A percentile compares a stretch with the other conserved stretches of the same genome.
Conservation (phyloP, 2,113 vertebrate genomes). For the Plectropomus leopardus region DNA sequence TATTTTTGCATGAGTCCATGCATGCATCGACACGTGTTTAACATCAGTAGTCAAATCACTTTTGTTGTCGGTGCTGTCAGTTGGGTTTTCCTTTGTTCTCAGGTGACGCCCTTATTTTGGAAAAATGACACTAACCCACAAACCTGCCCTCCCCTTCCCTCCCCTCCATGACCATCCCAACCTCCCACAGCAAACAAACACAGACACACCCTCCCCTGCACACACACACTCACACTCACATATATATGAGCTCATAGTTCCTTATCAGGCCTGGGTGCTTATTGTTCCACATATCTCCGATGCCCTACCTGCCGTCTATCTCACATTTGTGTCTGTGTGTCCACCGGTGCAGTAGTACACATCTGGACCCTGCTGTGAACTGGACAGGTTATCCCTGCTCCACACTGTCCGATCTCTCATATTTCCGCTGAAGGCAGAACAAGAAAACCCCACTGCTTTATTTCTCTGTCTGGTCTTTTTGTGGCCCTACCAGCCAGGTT, state of each 20-base stretch:
- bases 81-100: constrained; percentile 62
- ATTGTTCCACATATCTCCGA: constrained; percentile 6
- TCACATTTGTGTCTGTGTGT: not conserved
- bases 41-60: not conserved
- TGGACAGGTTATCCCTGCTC: constrained; percentile 22
- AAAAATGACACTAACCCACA: constrained; percentile 58
- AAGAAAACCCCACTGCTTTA: not conserved
- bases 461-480: constrained; percentile 24
- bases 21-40: not conserved
- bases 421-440: constrained; percentile 5
- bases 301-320: not conserved
- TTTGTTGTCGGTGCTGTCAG: constrained; percentile 53
- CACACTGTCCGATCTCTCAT: not conserved
- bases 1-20: constrained; percentile 8
- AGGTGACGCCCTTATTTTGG: constrained; percentile 67
- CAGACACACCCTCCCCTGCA: constrained; percentile 36
- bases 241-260: constrained; percentile 8
- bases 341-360: constrained; percentile 2
- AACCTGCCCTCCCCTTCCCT: constrained; percentile 41
- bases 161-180: constrained; percentile 38
- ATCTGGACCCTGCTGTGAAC: constrained; percentile 4
- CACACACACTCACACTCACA: not conserved
- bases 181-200: constrained; percentile 51
- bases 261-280: constrained; percentile 4
- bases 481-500: constrained; percentile 26